Base-by-base conservation (phyloP, 2,113 vertebrate species). In the Dipodomys spectabilis region DNA sequence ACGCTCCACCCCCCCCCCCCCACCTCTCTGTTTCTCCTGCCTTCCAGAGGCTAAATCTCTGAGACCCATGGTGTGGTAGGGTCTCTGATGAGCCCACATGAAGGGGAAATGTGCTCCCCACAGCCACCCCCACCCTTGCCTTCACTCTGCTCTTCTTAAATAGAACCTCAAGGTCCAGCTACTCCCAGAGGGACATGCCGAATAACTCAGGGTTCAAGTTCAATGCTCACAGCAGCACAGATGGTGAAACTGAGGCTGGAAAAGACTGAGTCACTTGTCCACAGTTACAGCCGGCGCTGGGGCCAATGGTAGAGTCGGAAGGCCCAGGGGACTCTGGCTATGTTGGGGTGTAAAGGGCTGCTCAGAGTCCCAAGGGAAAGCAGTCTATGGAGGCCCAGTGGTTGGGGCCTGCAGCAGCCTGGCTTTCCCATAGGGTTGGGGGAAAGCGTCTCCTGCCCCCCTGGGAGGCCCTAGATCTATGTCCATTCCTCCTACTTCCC, bases 401-500 rank as follows among this genome's bases (percentile, higher is more conserved):
- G 22, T 18, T 62, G 7, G 62, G 57, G 57, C 23, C 83, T 27
- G 15, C 18, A 32, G 72, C 57, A 65, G 75, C 62, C 30, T 3
- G 62, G 35, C 67, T 39, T 39, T 39, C 39, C 39, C 39, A 62
- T 12, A 7, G 23, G 53, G 62, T 49, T 68, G 92, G 28, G 28
- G 10, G 60, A 62, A 22, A 22, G 60, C 16, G 2, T 69, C 49
- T 13, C 75, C 84, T 30, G 15, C 35, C 25, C 22, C 86, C 75
- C 81, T 13, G 15, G 35, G 53, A 60, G 69, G 60, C 67, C 86
- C 2, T 3, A 18, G 23, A 13, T 22, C 30, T 68, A 69, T 19
- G 23, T 79, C 69, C 53, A 64, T 30, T 53, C 64, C 39, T 62
- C 72, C 79, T 67, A 45, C 90, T 93, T 94, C 94, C 93, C 77